These are phyloP conservation scores for Drosophila sucinea DNA, from an alignment of 1,140 invertebrate genomes.

Conservation along the genomic window DNA sequence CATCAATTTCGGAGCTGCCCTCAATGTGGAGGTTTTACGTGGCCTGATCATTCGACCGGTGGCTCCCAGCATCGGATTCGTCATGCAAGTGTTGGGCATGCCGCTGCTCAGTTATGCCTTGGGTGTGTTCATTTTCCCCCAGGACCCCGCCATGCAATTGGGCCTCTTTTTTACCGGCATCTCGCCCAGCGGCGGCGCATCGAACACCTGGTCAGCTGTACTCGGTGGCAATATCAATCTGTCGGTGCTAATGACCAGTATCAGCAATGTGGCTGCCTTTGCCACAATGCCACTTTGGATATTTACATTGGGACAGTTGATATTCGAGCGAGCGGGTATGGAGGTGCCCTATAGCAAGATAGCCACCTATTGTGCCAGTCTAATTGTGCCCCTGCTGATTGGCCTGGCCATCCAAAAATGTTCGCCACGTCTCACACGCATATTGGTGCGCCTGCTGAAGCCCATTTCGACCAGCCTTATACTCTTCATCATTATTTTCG, in stretches of 20 bases:
- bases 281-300: slow-evolving; percentile 98
- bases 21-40: slow-evolving; percentile 90
- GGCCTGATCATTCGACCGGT: slow-evolving; percentile 89
- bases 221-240: slow-evolving; percentile 94
- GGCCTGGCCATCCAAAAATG: slow-evolving; percentile 90
- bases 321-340: slow-evolving; percentile 89
- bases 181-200: slow-evolving; percentile 95
- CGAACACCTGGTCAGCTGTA: slow-evolving; percentile 97
- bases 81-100: slow-evolving; percentile 94
- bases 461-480: slow-evolving; percentile 93
- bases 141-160: slow-evolving; percentile 88
- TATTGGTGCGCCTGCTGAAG: slow-evolving; percentile 92
- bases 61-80: slow-evolving; percentile 91
- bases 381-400: slow-evolving; percentile 93
- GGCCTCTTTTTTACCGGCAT: slow-evolving; percentile 97
- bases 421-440: slow-evolving; percentile 86
- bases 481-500: slow-evolving; percentile 96
- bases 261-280: slow-evolving; percentile 93
- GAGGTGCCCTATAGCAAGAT: slow-evolving; percentile 93
- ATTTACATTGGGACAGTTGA: slow-evolving; percentile 93
- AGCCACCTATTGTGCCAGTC: slow-evolving; percentile 88
- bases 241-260: slow-evolving; percentile 96
- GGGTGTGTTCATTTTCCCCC: slow-evolving; percentile 89
- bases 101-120: slow-evolving; percentile 92
- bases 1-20: slow-evolving; percentile 96